These are phyloP conservation scores for Phacellophora camtschatica DNA, from an alignment of 30 jellyfish, hydroid and myxozoan species.

Conservation along the genomic window DNA sequence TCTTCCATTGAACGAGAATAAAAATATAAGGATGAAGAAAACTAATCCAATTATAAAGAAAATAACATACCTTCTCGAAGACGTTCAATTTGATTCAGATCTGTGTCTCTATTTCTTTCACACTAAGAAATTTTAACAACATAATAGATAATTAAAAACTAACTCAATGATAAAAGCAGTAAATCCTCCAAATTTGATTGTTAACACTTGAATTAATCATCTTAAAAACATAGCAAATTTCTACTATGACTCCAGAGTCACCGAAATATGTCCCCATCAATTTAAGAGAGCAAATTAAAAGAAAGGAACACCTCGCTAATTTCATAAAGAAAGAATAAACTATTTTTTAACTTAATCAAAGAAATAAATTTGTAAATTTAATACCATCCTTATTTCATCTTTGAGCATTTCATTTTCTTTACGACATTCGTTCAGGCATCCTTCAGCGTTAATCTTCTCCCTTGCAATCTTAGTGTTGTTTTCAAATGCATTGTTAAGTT, in stretches of 20 bases:
- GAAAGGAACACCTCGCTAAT: too few relatives aligned
- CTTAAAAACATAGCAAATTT: too few relatives aligned
- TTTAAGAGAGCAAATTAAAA: too few relatives aligned
- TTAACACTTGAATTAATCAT: too few relatives aligned
- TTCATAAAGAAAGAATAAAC: background rate
- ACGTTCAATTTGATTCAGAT: background rate
- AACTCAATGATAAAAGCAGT: background rate
- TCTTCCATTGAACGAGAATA: too few relatives aligned
- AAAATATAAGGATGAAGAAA: too few relatives aligned
- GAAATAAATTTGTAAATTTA: too few relatives aligned
- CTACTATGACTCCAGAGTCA: too few relatives aligned
- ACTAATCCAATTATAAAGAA: background rate
- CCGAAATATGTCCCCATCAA: too few relatives aligned
- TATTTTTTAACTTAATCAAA: background rate
- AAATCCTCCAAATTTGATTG: background rate
- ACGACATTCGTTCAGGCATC: background rate
- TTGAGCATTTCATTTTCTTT: background rate
- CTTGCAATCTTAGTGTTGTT: background rate
- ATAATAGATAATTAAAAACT: too few relatives aligned
- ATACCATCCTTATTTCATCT: conserved; percentile 5
- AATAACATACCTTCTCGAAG: background rate
- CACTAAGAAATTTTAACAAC: background rate
- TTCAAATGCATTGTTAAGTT: background rate
- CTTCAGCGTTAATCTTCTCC: background rate
- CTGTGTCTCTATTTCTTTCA: background rate